Evolutionary conservation across 2,888 invertebrate species (phyloP).

Genomic region (Schizaphis graminum): DNA sequence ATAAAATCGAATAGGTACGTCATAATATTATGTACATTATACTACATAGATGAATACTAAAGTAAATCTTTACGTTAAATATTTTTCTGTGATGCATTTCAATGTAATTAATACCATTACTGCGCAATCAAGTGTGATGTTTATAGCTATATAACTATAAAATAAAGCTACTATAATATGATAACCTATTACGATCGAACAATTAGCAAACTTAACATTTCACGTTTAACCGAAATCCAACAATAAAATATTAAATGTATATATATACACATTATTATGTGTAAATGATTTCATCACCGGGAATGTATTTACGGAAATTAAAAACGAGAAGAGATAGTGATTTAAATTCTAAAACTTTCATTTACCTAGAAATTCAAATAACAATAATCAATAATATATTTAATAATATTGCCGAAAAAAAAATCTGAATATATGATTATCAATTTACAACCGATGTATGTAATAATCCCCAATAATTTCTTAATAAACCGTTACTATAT

Average conservation of each 20-base stretch:
- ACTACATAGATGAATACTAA: neutral
- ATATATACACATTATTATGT: neutral
- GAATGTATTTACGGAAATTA: slow-evolving; percentile 29
- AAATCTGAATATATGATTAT: neutral
- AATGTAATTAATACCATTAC: neutral
- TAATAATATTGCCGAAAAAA: neutral
- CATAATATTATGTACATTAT: neutral
- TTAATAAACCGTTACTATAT: neutral
- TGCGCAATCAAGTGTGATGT: neutral
- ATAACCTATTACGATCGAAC: neutral
- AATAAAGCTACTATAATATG: neutral
- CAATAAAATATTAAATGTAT: neutral
- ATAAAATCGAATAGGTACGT: neutral
- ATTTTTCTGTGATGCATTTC: neutral
- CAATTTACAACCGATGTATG: neutral
- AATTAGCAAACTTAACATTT: neutral
- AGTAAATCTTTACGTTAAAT: neutral
- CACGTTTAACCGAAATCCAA: neutral
- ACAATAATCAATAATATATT: neutral
- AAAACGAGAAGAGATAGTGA: neutral
- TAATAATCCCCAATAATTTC: neutral
- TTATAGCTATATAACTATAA: neutral
- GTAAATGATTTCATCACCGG: neutral
- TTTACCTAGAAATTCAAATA: slow-evolving; percentile 27
- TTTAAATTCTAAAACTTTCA: slow-evolving; percentile 34